Conservation (phyloP, 1,140 invertebrate species). For the Nixonia krombeini region DNA sequence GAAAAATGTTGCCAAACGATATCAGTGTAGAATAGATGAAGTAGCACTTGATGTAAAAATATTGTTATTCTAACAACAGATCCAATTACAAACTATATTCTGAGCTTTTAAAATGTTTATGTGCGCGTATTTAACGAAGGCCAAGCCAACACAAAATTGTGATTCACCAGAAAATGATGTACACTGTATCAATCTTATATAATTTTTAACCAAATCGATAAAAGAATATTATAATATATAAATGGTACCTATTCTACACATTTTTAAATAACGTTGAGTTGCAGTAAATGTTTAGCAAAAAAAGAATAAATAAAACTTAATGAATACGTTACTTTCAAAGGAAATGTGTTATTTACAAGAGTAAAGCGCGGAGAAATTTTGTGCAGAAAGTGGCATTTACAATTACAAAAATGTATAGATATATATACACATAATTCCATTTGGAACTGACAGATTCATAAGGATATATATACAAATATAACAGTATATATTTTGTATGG, state of each 20-base stretch:
- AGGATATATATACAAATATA: slow-evolving; percentile 9
- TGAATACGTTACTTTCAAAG: background rate
- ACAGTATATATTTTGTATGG: slow-evolving; percentile 27
- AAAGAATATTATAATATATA: no score
- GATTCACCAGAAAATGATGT: no score
- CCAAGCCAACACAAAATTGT: slow-evolving; percentile 58
- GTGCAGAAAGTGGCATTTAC: no score
- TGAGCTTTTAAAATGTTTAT: slow-evolving; percentile 57
- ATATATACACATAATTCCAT: no score
- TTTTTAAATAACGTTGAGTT: no score
- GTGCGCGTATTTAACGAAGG: slow-evolving; percentile 52
- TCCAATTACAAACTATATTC: slow-evolving; percentile 50
- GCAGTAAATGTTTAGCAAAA: no score
- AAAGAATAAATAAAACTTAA: background rate
- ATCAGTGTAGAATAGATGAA: slow-evolving; percentile 62
- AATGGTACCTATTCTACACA: no score
- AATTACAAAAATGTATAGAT: no score
- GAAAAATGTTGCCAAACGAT: slow-evolving; percentile 61
- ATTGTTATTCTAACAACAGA: slow-evolving; percentile 44
- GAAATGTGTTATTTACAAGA: slow-evolving; percentile 18
- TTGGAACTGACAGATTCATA: no score
- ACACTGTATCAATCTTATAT: no score
- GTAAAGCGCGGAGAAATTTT: no score
- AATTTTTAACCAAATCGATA: no score
- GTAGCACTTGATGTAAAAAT: slow-evolving; percentile 61